Evolutionary conservation across 2,888 invertebrate genomes (phyloP).

Genomic region (Syrphus vitripennis): DNA sequence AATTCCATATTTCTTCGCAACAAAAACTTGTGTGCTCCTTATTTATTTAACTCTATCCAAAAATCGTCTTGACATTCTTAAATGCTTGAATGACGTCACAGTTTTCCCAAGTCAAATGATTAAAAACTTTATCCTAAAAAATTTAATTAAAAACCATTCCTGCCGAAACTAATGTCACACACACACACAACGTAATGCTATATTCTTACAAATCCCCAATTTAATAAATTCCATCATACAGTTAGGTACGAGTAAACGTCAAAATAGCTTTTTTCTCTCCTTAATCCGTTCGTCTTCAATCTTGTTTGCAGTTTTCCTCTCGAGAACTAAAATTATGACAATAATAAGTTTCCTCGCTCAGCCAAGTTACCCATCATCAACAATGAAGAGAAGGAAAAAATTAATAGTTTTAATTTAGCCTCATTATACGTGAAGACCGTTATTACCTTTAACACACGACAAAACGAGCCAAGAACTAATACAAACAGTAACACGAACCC

Average conservation of each 20-base stretch:
- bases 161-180: conserved; percentile 54
- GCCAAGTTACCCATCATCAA: not conserved
- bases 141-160: conserved; percentile 58
- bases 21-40: not conserved
- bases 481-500: conserved; percentile 15
- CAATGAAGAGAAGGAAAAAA: conserved; percentile 25
- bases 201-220: conserved; percentile 53
- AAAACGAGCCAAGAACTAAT: not conserved
- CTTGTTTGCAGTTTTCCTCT: not conserved
- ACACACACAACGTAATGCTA: conserved; percentile 44
- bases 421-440: conserved; percentile 59
- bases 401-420: conserved; percentile 68
- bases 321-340: conserved; percentile 48
- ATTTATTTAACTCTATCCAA: not conserved
- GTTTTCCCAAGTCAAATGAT: conserved; percentile 12
- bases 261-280: conserved; percentile 37
- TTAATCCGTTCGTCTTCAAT: not conserved
- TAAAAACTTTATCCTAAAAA: conserved; percentile 38
- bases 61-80: conserved; percentile 10
- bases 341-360: conserved; percentile 54
- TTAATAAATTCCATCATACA: conserved; percentile 34
- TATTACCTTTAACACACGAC: conserved; percentile 58
- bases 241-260: conserved; percentile 13
- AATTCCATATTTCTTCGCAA: no score
- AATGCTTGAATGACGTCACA: conserved; percentile 2